phyloP scores from a whole-genome alignment of 2,797 vertebrate genomes.

The Benthosema pterotum region DNA sequence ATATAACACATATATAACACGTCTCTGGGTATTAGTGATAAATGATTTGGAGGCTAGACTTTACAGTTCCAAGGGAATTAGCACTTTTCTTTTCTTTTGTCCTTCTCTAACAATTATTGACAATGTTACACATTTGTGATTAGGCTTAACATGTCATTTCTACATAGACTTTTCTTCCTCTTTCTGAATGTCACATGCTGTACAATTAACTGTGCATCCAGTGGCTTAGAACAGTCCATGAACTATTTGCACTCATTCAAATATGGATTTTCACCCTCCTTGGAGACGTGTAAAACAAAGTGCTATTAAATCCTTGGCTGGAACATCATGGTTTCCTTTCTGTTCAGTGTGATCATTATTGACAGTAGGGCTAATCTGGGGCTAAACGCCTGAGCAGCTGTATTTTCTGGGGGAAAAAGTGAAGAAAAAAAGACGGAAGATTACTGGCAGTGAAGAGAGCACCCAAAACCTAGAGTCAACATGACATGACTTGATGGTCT shows the following conservation, averaged over 20 bases:
- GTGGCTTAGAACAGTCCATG: conserved; percentile 22
- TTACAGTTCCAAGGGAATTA: too few species aligned
- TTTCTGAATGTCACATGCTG: conserved; percentile 15
- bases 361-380: conserved; percentile 72
- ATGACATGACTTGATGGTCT: conserved; percentile 56
- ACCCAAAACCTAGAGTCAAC: conserved; percentile 52
- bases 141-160: conserved; percentile 10
- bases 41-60: too few species aligned
- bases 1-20: too few species aligned
- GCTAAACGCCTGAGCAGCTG: conserved; percentile 66
- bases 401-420: conserved; percentile 36
- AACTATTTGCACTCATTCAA: conserved; percentile 52
- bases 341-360: conserved; percentile 71
- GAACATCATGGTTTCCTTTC: conserved; percentile 58
- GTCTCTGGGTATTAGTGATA: background rate
- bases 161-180: conserved; percentile 15
- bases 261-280: conserved; percentile 61
- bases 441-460: conserved; percentile 58
- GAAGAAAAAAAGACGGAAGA: conserved; percentile 41
- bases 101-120: too few species aligned
- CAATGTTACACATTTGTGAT: too few species aligned
- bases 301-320: conserved; percentile 66
- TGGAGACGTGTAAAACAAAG: conserved; percentile 67
- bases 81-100: too few species aligned
- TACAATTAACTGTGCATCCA: conserved; percentile 35